Evolutionary conservation across 1,140 invertebrate species (phyloP).

Genomic region (Scaptomyza graminum): DNA sequence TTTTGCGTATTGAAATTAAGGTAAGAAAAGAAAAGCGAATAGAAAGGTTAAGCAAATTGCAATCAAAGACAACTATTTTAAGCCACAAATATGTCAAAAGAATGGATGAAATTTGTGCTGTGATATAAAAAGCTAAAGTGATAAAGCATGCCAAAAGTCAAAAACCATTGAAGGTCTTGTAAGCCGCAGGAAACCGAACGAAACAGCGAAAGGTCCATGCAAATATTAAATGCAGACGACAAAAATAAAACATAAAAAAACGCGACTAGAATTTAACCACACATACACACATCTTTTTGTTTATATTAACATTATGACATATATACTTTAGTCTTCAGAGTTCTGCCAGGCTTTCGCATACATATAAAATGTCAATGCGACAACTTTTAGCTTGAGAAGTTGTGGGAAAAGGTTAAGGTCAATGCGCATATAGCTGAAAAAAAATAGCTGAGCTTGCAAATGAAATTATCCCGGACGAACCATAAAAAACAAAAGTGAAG

Average conservation of each 20-base stretch:
- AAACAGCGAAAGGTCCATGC: constrained; percentile 55
- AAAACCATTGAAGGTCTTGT: constrained; percentile 75
- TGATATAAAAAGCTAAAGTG: constrained; percentile 40
- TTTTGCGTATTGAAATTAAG: constrained; percentile 34
- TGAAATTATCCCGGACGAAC: no score
- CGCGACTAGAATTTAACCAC: constrained; percentile 2
- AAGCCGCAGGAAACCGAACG: constrained; percentile 58
- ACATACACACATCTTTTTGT: no score
- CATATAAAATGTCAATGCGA: constrained; percentile 1
- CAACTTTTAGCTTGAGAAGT: not conserved
- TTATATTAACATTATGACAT: not conserved
- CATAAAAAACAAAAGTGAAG: constrained; percentile 18
- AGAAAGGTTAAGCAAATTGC: constrained; percentile 36
- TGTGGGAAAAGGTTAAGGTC: not conserved
- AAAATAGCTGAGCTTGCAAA: no score
- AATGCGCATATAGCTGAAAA: constrained; percentile 32
- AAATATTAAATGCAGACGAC: constrained; percentile 25
- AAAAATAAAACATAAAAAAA: constrained; percentile 9
- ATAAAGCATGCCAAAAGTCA: constrained; percentile 29
- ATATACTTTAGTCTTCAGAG: constrained; percentile 4
- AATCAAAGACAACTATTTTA: constrained; percentile 43
- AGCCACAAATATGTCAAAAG: constrained; percentile 12
- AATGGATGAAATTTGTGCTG: not conserved
- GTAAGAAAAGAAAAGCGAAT: constrained; percentile 5
- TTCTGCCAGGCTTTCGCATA: not conserved